Evolutionary conservation across 2,888 invertebrate species (phyloP).

Genomic region (Amiota minor): DNA sequence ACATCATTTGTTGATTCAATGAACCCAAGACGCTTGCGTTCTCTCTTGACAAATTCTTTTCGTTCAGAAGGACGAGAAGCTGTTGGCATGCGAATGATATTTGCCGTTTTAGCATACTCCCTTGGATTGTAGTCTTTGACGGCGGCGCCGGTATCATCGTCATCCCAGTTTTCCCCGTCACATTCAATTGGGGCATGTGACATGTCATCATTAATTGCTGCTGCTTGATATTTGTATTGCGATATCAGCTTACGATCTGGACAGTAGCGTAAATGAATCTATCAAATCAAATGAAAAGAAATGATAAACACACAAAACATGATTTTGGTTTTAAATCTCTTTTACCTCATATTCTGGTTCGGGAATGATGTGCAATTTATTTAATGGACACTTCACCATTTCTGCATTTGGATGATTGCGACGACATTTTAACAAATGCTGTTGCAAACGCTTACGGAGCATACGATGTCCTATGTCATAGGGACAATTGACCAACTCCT

Average conservation of each 20-base stretch:
- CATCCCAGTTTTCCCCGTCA: slow-evolving; percentile 44
- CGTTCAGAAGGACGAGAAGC: too few relatives aligned
- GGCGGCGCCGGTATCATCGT: slow-evolving; percentile 10
- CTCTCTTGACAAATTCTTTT: too few relatives aligned
- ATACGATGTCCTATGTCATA: slow-evolving; percentile 76
- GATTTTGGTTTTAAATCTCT: background rate
- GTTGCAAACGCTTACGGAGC: slow-evolving; percentile 74
- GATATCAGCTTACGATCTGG: slow-evolving; percentile 55
- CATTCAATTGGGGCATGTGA: slow-evolving; percentile 50
- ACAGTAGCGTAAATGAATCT: slow-evolving; percentile 56
- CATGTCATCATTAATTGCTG: slow-evolving; percentile 42
- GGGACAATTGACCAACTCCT: slow-evolving; percentile 74
- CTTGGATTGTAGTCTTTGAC: too few relatives aligned
- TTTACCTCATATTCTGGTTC: slow-evolving; percentile 72
- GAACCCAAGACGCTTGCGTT: too few relatives aligned
- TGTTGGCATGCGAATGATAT: too few relatives aligned
- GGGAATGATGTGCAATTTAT: slow-evolving; percentile 75
- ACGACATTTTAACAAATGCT: slow-evolving; percentile 77
- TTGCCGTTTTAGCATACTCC: too few relatives aligned
- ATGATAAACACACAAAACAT: background rate
- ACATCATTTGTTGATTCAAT: too few relatives aligned
- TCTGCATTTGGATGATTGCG: slow-evolving; percentile 73
- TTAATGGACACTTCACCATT: slow-evolving; percentile 76
- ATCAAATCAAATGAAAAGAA: background rate
- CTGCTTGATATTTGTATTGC: slow-evolving; percentile 47